Base-by-base conservation (phyloP, 2,888 invertebrate genomes). In the Scrobipalpa costella region DNA sequence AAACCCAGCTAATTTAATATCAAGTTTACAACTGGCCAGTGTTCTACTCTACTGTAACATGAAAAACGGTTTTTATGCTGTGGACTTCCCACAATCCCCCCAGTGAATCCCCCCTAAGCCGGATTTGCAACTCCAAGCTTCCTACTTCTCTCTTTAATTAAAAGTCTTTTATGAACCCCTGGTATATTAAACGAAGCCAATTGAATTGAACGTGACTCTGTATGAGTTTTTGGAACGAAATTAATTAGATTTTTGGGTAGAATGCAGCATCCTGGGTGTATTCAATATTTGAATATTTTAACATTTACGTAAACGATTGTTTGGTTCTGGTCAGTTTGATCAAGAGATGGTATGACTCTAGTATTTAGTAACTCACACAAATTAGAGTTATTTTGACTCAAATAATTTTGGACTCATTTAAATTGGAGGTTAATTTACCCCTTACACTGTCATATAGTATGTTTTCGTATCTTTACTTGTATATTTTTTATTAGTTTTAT, bases 131-230 rank as follows among this genome's bases (percentile, higher is more conserved):
- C 84, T 86, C 79, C 74, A 73, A 75, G 73, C 77, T 76, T 76
- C 78, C 77, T 75, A 79, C 80, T 80, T 83, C 79, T 79, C 78
- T 83, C 86, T 87, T 88, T 86, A 88, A 88, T 88, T 86, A 88
- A 88, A 87, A 83, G 77, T 80, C 81, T 84, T 86, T 86, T 84
- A 84, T 82, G 75, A 76, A 78, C 76, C 74, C 70, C 70, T 71
- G 73, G 77, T 78, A 76, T 79, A 78, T 76, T 77, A 77, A 77
- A 77, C 19, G 63, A 72, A 71, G 67, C 64, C 63, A 79, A 80
- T 75, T 77, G 71, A 74, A 77, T 72, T 73, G 75, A 74, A 76
- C 65, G 59, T 57, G 68, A 66, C 62, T 68, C 63, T 65, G 62
- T 67, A 62, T 62, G 63, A 63, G 47, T 57, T 57, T 60, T 62